A percentile compares a stretch with the other conserved stretches of the same genome.
phyloP scores from a whole-genome alignment of 2,113 vertebrate genomes.

The Phainopepla nitens region DNA sequence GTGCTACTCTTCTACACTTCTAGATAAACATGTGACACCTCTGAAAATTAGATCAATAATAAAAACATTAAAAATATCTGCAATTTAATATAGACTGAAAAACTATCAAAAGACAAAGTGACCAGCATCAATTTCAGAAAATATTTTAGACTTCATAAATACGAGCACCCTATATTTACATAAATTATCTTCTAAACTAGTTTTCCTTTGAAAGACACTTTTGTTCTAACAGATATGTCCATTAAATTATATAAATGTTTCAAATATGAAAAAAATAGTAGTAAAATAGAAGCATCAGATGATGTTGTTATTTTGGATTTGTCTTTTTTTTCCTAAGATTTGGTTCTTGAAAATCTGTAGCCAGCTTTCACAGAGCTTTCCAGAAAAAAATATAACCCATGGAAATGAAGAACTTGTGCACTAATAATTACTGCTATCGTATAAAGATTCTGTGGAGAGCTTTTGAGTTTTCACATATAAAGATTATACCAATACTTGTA shows the following conservation, averaged over 20 bases:
- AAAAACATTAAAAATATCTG: slow-evolving; percentile 70
- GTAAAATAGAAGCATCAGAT: slow-evolving; percentile 56
- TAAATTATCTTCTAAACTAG: slow-evolving; percentile 61
- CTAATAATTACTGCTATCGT: not conserved
- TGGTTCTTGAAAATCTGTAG: slow-evolving; percentile 43
- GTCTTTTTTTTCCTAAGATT: slow-evolving; percentile 29
- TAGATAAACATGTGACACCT: slow-evolving; percentile 60
- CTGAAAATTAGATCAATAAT: slow-evolving; percentile 59
- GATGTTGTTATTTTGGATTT: slow-evolving; percentile 29
- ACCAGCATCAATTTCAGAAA: slow-evolving; percentile 68
- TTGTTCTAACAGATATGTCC: slow-evolving; percentile 51
- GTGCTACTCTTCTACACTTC: slow-evolving; percentile 58
- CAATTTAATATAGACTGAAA: slow-evolving; percentile 66
- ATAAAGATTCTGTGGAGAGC: not conserved
- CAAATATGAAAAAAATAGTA: slow-evolving; percentile 53
- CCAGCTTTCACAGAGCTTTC: slow-evolving; percentile 18
- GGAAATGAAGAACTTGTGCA: slow-evolving; percentile 17
- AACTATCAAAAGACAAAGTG: slow-evolving; percentile 70
- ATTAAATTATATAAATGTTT: slow-evolving; percentile 64
- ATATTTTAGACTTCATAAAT: slow-evolving; percentile 70
- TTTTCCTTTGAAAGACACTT: slow-evolving; percentile 49
- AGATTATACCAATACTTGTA: slow-evolving; percentile 12
- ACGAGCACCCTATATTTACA: slow-evolving; percentile 69
- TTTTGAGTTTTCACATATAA: slow-evolving; percentile 9
- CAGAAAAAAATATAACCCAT: not conserved